These are phyloP conservation scores for Unio pictorum DNA, from an alignment of 2,888 invertebrate species.

Conservation along the genomic window DNA sequence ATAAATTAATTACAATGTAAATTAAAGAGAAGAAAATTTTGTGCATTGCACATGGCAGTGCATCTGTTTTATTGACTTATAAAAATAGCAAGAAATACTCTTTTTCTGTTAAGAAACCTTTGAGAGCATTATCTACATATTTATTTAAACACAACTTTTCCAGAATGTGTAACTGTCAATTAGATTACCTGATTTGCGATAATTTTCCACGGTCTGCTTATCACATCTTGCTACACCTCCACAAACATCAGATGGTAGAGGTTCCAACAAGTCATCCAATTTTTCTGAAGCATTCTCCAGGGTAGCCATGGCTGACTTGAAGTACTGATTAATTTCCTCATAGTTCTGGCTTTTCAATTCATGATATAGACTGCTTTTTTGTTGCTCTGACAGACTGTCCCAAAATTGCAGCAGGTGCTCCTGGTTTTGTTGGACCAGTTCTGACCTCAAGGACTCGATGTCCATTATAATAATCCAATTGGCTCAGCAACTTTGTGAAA, in stretches of 20 bases:
- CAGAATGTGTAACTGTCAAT: neutral
- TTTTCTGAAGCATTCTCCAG: constrained; percentile 73
- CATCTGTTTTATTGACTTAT: too few species aligned
- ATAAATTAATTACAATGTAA: too few species aligned
- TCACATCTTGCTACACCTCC: constrained; percentile 83
- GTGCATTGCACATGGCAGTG: too few species aligned
- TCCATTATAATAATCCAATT: constrained; percentile 33
- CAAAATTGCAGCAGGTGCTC: constrained; percentile 87
- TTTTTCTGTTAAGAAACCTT: too few species aligned
- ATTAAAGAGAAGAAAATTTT: too few species aligned
- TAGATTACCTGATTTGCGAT: constrained; percentile 79
- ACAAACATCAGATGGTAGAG: constrained; percentile 86
- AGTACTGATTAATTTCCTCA: constrained; percentile 81
- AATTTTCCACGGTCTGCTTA: constrained; percentile 78
- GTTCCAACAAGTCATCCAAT: constrained; percentile 86
- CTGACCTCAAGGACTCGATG: constrained; percentile 29
- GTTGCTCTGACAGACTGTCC: constrained; percentile 79
- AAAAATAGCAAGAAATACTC: too few species aligned
- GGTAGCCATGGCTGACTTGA: constrained; percentile 71
- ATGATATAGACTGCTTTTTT: constrained; percentile 76
- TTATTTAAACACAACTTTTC: too few species aligned
- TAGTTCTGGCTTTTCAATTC: constrained; percentile 79
- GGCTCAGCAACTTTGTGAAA: too few species aligned
- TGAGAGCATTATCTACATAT: too few species aligned
- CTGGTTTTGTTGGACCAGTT: constrained; percentile 79